Base-by-base conservation (phyloP, 2,888 invertebrate genomes). In the Athetis lepigone region DNA sequence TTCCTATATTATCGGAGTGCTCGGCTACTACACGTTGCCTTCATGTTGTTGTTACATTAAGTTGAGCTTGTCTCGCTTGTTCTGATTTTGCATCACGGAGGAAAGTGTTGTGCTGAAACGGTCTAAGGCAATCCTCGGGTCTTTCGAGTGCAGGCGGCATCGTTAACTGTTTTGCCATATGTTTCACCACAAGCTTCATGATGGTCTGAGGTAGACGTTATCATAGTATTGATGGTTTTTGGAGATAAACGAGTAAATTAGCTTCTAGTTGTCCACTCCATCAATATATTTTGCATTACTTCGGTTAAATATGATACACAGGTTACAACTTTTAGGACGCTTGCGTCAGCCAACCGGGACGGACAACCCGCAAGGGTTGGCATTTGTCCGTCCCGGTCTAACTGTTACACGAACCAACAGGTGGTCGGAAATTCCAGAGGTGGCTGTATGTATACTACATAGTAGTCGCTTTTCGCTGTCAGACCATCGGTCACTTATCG, bases 1-100 rank as follows among this genome's bases (percentile, higher is more conserved):
- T 29, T 37, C 45, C 47, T 69, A 52, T 54, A 43, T 43, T 54
- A 70, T 58, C 50, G 45, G 18, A 36, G 33, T 49, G 49, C 37
- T 39, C 13, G 23, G 16, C 49, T 52, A 23, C 29, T 42, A 50
- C 56, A 54, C 37, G 42, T 25, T 46, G 73, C 42, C 21, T 42
- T 23, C 39, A 49, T 46, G 16, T 59, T 71, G 49, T 75, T 68
- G 55, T 70, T 56, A 52, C 40, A 33, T 40, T 43, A 52, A 63
- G 61, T 78, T 60, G n/a, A 67, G 51, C 49, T 63, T 63, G 39
- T 21, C 33, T 54, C 46, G 58, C 59, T 67, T 73, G 64, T 62
- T 75, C 56, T 69, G 46, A 42, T 72, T n/a, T 78, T 80, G 66
- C 64, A 45, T 64, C 58, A 69, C 42, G 40, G 21, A 70, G 57